Base-by-base conservation (phyloP, 2,113 vertebrate species). In the Otocyon megalotis region DNA sequence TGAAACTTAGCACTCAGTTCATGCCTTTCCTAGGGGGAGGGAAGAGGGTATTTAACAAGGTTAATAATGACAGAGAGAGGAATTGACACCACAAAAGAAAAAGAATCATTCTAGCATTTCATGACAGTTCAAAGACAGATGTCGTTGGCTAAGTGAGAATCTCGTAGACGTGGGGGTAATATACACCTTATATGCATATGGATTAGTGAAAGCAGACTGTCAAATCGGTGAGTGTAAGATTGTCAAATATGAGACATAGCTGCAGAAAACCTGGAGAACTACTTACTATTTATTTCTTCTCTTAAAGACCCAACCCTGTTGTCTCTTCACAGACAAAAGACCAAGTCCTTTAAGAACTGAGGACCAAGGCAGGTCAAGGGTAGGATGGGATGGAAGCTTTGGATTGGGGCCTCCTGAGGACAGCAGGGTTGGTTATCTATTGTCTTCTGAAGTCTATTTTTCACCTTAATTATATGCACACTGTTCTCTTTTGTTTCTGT, bases 11-110 rank as follows among this genome's bases (percentile, higher is more conserved):
- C 94, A 81, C 97, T 98, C 97, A 94, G 97, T 97, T 98, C 97
- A 96, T 95, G 97, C 97, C 97, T 98, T 97, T 96, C 96, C 88
- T 62, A 74, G 94, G 92, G 97, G 97, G 96, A 96, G 97, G 96
- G 95, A 86, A 93, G 96, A 98, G 97, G 97, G 97, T 97, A 95
- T 96, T 97, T 97, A 97, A 97, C 97, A 97, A 97, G 98, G 98
- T 98, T 96, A 95, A 97, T 96, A 95, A 98, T 98, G 98, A 98
- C 98, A 98, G 98, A 98, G 93, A 95, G 94, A 98, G 98, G 98
- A 98, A 98, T 97, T 98, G 98, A 98, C 98, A 96, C 98, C 96
- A 97, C 98, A 98, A 98, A 98, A 97, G 97, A 98, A 97, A 98
- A 98, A 98, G 97, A 98, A 98, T 98, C 97, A 95, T 97, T 94